These are phyloP conservation scores for Eudyptes chrysolophus DNA, from an alignment of 2,113 vertebrate species.

Conservation along the genomic window DNA sequence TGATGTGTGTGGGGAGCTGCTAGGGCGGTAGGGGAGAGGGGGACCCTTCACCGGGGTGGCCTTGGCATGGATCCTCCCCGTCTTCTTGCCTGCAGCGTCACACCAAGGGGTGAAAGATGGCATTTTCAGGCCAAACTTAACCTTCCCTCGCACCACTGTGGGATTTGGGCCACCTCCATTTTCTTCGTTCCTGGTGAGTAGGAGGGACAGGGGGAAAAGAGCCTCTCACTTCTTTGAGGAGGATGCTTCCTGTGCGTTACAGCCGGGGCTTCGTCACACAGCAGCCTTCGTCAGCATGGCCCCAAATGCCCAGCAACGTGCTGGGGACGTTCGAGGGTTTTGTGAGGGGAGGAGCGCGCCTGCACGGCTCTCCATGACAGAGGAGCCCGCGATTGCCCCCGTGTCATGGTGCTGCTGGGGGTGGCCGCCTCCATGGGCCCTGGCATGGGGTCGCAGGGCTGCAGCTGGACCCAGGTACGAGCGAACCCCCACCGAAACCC, in stretches of 20 bases:
- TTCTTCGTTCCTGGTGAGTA: background rate
- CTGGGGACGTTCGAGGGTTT: background rate
- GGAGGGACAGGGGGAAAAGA: background rate
- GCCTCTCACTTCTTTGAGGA: background rate
- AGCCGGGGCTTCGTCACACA: fast-evolving
- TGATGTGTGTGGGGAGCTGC: background rate
- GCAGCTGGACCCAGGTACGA: background rate
- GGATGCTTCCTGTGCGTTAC: fast-evolving
- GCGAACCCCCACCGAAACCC: background rate
- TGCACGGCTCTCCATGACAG: background rate
- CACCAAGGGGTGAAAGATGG: background rate
- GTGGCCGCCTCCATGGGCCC: background rate
- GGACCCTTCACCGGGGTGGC: fast-evolving
- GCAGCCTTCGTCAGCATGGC: fast-evolving
- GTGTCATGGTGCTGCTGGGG: background rate
- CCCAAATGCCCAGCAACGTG: background rate
- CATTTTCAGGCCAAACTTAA: background rate
- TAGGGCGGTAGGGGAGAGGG: background rate
- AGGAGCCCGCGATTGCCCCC: background rate
- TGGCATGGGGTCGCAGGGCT: background rate
- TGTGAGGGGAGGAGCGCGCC: background rate
- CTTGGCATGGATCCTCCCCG: fast-evolving
- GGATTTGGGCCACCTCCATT: background rate
- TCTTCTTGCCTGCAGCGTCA: background rate
- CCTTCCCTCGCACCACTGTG: background rate